Base-by-base conservation (phyloP, 1,140 invertebrate genomes). In the Drosophila mojavensis region DNA sequence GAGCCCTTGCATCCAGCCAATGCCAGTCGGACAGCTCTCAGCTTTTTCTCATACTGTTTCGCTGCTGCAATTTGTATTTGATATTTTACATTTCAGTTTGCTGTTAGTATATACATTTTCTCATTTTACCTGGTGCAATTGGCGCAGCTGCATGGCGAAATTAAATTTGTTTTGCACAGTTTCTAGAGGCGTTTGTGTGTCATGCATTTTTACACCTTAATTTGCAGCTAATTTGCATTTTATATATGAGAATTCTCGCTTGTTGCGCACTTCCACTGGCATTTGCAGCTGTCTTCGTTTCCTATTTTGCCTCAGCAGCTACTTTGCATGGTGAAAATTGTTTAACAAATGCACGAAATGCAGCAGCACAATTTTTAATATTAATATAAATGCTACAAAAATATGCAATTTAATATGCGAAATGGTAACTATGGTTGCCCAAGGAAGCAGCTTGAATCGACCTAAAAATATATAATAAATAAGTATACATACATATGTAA, bases 151-250 rank as follows among this genome's bases (percentile, higher is more conserved):
- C 68, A 68, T 43, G 51, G 48, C 59, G 51, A 75, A 86, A 86
- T 86, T 86, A 59, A 86, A 88, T 86, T 86, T 86, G 83, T 86
- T 86, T 86, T 70, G 62, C 79, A 68, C 79, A 77, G 78, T 83
- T 83, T 62, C 83, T 64, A 67, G 83, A 88, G 83, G 79, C 79
- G 79, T 86, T 86, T 86, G 83, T 88, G 76, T 86, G 83, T 86
- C 83, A 83, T 88, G 83, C 83, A 86, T 86, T 88, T 83, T 86
- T 86, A 88, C 83, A 88, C 83, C 83, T 86, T 88, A 86, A 86
- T 86, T 88, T 86, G 83, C 69, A 64, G 83, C 83, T 86, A 86
- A 86, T 86, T 86, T 86, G 83, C 83, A 86, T 86, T 77, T 79
- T 79, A 80, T 88, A 82, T 88, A 54, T 48, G 64, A 73, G 50